Evolutionary conservation across 2,113 vertebrate genomes (phyloP).

Genomic region (Proterorhinus semilunaris): DNA sequence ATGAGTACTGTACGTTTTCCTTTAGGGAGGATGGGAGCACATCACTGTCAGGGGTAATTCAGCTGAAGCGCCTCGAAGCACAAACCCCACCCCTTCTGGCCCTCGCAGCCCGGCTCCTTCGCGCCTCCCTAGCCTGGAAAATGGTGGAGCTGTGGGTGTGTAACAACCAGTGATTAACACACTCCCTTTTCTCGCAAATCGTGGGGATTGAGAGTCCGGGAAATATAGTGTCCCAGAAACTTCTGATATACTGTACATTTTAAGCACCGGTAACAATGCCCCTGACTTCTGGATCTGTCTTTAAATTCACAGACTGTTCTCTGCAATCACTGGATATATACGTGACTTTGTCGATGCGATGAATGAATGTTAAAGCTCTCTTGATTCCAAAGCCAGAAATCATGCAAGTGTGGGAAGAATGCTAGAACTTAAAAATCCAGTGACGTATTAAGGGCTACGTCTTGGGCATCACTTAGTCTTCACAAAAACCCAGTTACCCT

Average conservation of each 20-base stretch:
- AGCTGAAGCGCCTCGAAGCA: conserved; percentile 63
- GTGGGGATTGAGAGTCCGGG: not conserved
- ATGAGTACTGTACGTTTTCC: not conserved
- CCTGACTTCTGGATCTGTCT: too few relatives aligned
- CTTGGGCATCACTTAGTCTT: conserved; percentile 25
- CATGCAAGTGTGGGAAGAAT: not conserved
- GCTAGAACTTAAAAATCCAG: not conserved
- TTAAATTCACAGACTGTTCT: conserved; percentile 31
- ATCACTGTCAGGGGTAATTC: conserved; percentile 87
- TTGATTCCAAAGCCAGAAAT: conserved; percentile 5
- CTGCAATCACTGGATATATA: conserved; percentile 20
- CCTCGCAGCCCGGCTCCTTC: conserved; percentile 44
- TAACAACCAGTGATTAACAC: conserved; percentile 17
- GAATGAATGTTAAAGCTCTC: conserved; percentile 35
- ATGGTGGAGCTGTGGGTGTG: conserved; percentile 72
- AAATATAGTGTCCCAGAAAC: too few relatives aligned
- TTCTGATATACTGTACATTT: too few relatives aligned
- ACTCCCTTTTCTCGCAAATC: not conserved
- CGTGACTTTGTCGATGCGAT: conserved; percentile 21
- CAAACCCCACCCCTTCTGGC: conserved; percentile 18
- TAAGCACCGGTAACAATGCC: too few relatives aligned
- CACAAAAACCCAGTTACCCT: conserved; percentile 12
- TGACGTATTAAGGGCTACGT: conserved; percentile 49
- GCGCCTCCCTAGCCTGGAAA: conserved; percentile 45
- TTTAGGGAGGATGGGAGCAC: conserved; percentile 93